A percentile compares a stretch with the other conserved stretches of the same genome.
Conservation (phyloP, 30 jellyfish, hydroid and myxozoan species). For the Nemopilema nomurai region DNA sequence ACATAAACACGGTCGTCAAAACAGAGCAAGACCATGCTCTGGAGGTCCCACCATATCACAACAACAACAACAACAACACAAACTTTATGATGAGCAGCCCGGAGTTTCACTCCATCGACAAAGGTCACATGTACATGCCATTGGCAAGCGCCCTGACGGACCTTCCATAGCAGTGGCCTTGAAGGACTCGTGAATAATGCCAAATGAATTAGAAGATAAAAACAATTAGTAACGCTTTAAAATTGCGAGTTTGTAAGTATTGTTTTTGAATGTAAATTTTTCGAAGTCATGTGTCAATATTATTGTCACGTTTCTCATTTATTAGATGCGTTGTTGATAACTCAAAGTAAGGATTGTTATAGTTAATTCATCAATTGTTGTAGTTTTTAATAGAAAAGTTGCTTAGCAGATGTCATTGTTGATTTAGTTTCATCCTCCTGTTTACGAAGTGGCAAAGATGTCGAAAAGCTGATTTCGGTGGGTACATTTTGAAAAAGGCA, state of each 20-base stretch:
- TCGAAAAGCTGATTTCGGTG: too few relatives aligned
- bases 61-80: conserved; percentile 55
- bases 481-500: too few relatives aligned
- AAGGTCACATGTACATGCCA: conserved; percentile 66
- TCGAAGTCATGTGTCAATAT: not conserved
- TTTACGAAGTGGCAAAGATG: too few relatives aligned
- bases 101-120: conserved; percentile 53
- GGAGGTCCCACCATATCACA: conserved; percentile 46
- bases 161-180: not conserved
- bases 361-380: too few relatives aligned
- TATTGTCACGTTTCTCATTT: not conserved
- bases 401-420: too few relatives aligned
- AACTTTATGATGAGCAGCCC: conserved; percentile 39
- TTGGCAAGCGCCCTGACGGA: conserved; percentile 44
- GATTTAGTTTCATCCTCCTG: too few relatives aligned
- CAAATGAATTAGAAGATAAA: not conserved
- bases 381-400: too few relatives aligned
- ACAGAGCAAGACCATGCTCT: conserved; percentile 63
- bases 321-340: not conserved
- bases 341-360: not conserved
- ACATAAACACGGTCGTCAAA: conserved; percentile 45
- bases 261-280: conserved; percentile 1
- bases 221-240: not conserved
- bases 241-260: not conserved
- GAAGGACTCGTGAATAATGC: not conserved